Percentiles rank a stretch among this genome's conserved stretches.
Evolutionary conservation across 1,140 invertebrate species (phyloP).

Genomic region (Trichonephila clavipes): DNA sequence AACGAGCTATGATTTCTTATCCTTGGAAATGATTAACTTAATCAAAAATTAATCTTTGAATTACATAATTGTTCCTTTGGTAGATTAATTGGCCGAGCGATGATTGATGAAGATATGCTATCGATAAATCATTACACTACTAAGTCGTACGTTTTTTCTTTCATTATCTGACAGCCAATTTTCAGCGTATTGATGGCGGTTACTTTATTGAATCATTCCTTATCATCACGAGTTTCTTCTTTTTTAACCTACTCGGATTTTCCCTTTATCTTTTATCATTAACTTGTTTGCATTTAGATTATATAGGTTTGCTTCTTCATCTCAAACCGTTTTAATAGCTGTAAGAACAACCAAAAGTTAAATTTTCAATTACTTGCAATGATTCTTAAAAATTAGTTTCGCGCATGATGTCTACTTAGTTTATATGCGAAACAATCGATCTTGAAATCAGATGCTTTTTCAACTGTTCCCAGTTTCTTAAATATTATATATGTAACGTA

Average conservation of each 20-base stretch:
- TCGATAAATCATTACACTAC: conserved; percentile 31
- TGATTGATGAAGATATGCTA: conserved; percentile 12
- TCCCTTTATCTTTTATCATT: not conserved
- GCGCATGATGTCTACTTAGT: too few relatives aligned
- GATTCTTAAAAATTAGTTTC: too few relatives aligned
- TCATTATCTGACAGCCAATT: conserved; percentile 39
- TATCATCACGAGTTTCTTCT: conserved; percentile 10
- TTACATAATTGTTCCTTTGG: conserved; percentile 52
- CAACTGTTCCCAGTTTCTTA: too few relatives aligned
- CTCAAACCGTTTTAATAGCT: not conserved
- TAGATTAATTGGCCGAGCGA: conserved; percentile 56
- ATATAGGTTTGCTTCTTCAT: not conserved
- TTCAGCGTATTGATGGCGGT: conserved; percentile 30
- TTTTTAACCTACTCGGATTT: not conserved
- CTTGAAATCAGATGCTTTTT: too few relatives aligned
- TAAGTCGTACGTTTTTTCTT: conserved; percentile 5
- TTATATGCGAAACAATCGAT: too few relatives aligned
- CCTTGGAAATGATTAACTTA: conserved; percentile 38
- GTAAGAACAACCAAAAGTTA: too few relatives aligned
- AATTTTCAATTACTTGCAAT: too few relatives aligned
- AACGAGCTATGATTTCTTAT: not conserved
- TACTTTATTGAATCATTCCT: conserved; percentile 32
- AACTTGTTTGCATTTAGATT: not conserved
- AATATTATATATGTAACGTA: too few relatives aligned
- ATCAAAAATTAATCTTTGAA: conserved; percentile 56